Base-by-base conservation (phyloP, 2,113 vertebrate species). In the Heterotis niloticus region DNA sequence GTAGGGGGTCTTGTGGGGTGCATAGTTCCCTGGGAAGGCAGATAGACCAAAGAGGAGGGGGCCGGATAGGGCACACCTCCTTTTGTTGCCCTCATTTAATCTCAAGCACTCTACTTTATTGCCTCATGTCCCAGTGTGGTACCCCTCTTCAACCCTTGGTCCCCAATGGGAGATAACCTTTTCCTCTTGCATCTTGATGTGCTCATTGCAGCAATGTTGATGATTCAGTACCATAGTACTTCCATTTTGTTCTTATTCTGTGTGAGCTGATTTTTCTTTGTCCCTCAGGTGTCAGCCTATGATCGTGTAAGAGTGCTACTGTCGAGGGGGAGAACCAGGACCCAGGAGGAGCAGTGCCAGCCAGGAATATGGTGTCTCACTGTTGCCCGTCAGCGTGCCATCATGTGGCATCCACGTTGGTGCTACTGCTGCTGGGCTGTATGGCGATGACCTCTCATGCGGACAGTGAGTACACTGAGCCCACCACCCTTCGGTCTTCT, bases 391-490 rank as follows among this genome's bases (percentile, higher is more conserved):
- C 72, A 71, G 64, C 76, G 73, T 81, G 64, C 80, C 79, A 82
- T 82, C 87, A 85, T 75, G 85, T 28, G 71, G 67, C 85, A 82
- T 82, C 90, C 79, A 87, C 90, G 82, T 85, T 93, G 87, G 88
- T 92, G 88, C 90, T 93, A 84, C 87, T 92, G 77, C 90, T 95
- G 75, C 89, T 95, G 82, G 89, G 89, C 88, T 90, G 88, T 80
- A 87, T 92, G 84, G 87, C 90, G 81, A 86, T 89, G 85, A 89
- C 83, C 62, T 90, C 90, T 62, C 88, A 87, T 64, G 88, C 93
- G 0, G 94, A 95, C 85, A 94, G 95, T 96, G 89, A 96, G 95
- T 95, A 85, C 66, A 20, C 44, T 20, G n/a, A 14, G 54, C 5
- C 17, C 3, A 54, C 26, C 54, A 16, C 10, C 20, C 4, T 66